Evolutionary conservation across 2,797 vertebrate genomes (phyloP).

Genomic region (Anableps anableps): DNA sequence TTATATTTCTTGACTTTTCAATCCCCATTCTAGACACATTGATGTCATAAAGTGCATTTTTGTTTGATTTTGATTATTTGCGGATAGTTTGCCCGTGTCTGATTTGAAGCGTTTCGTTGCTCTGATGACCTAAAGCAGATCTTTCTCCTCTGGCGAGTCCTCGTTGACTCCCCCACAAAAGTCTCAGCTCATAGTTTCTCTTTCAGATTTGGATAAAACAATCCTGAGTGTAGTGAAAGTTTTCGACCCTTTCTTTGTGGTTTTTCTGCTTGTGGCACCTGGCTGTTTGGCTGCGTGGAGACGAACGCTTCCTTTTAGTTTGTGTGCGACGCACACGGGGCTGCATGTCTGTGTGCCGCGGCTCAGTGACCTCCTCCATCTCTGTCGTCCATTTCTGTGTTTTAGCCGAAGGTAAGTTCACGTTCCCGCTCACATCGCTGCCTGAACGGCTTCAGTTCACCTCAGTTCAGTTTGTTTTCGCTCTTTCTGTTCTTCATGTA

Average conservation of each 20-base stretch:
- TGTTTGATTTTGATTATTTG: background rate
- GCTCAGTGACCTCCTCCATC: background rate
- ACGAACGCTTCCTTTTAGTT: background rate
- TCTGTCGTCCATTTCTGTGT: background rate
- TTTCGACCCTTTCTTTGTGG: background rate
- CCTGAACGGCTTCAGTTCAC: constrained; percentile 5
- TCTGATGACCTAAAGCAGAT: background rate
- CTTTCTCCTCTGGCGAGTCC: too few relatives aligned
- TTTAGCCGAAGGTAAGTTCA: constrained; percentile 78
- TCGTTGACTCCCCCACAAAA: background rate
- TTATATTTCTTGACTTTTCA: background rate
- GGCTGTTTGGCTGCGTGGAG: constrained; percentile 7
- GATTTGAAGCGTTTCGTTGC: background rate
- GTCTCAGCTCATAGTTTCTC: background rate
- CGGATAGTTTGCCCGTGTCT: background rate
- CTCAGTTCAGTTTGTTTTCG: constrained; percentile 1
- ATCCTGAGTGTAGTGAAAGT: too few relatives aligned
- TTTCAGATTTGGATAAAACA: background rate
- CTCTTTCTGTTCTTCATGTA: constrained; percentile 48
- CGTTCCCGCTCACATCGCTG: constrained; percentile 25
- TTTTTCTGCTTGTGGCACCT: background rate
- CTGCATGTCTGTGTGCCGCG: constrained; percentile 54
- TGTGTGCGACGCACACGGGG: constrained; percentile 55
- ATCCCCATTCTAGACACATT: too few relatives aligned
- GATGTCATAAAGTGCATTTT: background rate